phyloP scores from a whole-genome alignment of 2,113 vertebrate species.

The Dipodomys merriami region DNA sequence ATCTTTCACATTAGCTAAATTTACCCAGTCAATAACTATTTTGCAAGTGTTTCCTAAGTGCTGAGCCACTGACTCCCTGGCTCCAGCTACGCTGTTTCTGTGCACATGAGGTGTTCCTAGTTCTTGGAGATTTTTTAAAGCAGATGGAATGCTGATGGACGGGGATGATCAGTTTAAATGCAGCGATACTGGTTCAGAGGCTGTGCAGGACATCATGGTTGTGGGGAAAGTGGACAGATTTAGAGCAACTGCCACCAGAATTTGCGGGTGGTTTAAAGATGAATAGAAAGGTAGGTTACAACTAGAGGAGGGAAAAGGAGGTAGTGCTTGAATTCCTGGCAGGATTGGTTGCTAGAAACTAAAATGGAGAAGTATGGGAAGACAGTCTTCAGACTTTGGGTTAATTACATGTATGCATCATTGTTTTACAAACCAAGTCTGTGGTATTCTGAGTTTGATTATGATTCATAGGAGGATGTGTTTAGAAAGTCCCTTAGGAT shows the following conservation, averaged over 20 bases:
- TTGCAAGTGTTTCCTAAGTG: slow-evolving; percentile 10
- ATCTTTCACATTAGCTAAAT: background rate
- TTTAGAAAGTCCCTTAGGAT: slow-evolving; percentile 35
- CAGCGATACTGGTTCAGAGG: background rate
- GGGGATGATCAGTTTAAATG: background rate
- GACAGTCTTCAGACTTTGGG: background rate
- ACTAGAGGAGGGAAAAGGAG: background rate
- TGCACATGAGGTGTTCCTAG: background rate
- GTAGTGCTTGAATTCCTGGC: background rate
- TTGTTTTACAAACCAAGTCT: slow-evolving; percentile 51
- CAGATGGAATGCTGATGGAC: background rate
- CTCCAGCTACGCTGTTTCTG: no score
- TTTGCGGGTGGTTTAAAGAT: slow-evolving; percentile 9
- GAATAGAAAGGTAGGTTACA: background rate
- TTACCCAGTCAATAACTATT: background rate
- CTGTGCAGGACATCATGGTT: no score
- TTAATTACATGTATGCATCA: slow-evolving; percentile 20
- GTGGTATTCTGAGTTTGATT: slow-evolving; percentile 47
- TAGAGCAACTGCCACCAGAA: background rate
- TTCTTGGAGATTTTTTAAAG: background rate
- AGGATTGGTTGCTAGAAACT: background rate
- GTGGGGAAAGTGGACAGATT: background rate
- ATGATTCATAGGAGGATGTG: slow-evolving; percentile 48
- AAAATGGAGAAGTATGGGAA: slow-evolving; percentile 8
- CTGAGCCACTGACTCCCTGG: background rate